Evolutionary conservation across 1,140 invertebrate genomes (phyloP).

Genomic region (Catajapyx aquilonaris): DNA sequence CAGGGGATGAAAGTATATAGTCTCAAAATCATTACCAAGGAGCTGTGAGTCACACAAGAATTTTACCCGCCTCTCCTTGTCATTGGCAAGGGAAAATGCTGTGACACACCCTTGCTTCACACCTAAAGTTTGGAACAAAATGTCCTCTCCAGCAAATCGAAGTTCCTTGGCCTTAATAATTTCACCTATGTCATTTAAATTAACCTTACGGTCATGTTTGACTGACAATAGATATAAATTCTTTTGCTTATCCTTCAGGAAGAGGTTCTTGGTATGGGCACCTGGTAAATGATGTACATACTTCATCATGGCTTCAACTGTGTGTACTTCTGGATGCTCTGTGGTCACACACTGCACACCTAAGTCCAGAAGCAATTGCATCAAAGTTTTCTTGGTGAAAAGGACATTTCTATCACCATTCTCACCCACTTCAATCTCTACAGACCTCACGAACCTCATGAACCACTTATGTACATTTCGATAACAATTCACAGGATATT

Average conservation of each 20-base stretch:
- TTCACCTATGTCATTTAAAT: conserved; percentile 19
- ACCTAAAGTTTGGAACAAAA: conserved; percentile 18
- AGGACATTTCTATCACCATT: too few relatives aligned
- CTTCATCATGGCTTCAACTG: conserved; percentile 20
- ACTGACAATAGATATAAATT: conserved; percentile 19
- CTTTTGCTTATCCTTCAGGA: conserved; percentile 23
- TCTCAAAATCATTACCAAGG: too few relatives aligned
- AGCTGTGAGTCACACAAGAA: conserved; percentile 17
- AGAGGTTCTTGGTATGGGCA: conserved; percentile 21
- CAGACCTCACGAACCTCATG: too few relatives aligned
- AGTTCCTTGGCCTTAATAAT: conserved; percentile 16
- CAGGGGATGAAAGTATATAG: too few relatives aligned
- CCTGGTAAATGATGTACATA: conserved; percentile 16
- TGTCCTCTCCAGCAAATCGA: conserved; percentile 19
- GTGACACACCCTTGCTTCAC: conserved; percentile 21
- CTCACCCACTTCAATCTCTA: too few relatives aligned
- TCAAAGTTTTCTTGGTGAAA: conserved; percentile 19
- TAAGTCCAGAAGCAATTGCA: conserved; percentile 14
- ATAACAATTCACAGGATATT: background rate
- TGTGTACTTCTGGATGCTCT: conserved; percentile 19
- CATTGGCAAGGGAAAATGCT: conserved; percentile 21
- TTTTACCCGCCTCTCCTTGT: conserved; percentile 16
- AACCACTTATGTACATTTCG: background rate
- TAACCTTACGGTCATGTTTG: conserved; percentile 18
- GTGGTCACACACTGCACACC: conserved; percentile 11